Base-by-base conservation (phyloP, 2,113 vertebrate species). In the Pycnonotus jocosus region DNA sequence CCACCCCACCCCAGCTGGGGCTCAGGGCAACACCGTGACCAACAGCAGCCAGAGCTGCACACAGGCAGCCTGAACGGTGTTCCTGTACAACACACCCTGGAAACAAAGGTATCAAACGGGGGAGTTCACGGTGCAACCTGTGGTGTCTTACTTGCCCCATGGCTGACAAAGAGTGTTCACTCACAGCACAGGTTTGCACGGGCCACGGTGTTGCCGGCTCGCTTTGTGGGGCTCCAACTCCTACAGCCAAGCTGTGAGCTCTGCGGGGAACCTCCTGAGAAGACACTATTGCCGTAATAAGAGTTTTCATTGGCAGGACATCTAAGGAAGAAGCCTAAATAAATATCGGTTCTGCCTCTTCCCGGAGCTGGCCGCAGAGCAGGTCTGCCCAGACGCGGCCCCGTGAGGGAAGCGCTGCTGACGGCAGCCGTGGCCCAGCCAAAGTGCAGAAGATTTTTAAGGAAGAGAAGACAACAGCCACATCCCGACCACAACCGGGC, bases 221-320 rank as follows among this genome's bases (percentile, higher is more conserved):
- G 0, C 54, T 54, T 62, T 42, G 14, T 18, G 66, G 31, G 15
- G 42, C 5, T 14, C 19, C 44, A 71, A 6, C 25, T 35, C 15
- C 42, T 6, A 23, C 0, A 33, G 47, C 11, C 33, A n/a, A 44
- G 33, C 30, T 31, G 30, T 3, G 30, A 74, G 31, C 35, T 3
- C 38, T 2, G 16, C 4, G 9, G 37, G 30, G 19, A 42, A 58
- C 7, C 56, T 42, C 47, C 56, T 51, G 11, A 33, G 51, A 25
- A 68, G 30, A 13, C 61, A 13, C 16, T 22, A 4, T 1, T 1
- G 2, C 47, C 7, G 0, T 3, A 69, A 19, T 0, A 15, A 7
- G 45, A 69, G 17, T 33, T 65, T 76, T 33, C n/a, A 16, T 0
- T 2, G 24, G 17, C 11, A 40, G 16, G 9, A 6, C 15, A 22